These are phyloP conservation scores for Nasonia vitripennis DNA, from an alignment of 1,140 invertebrate species.

Conservation along the genomic window DNA sequence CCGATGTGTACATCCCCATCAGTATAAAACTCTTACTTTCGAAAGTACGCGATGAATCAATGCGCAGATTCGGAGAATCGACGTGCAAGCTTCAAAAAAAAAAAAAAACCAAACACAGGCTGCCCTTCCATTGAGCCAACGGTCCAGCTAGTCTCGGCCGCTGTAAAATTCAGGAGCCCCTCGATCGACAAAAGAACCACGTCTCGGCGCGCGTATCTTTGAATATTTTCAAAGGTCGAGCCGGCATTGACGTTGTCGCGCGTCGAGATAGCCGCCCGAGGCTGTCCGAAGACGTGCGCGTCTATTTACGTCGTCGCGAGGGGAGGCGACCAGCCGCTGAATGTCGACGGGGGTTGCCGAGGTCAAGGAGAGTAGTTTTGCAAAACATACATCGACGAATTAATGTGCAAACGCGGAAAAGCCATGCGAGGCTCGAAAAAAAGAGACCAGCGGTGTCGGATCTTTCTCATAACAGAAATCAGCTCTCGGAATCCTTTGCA, in stretches of 20 bases:
- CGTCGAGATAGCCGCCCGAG: neutral
- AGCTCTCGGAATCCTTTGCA: neutral
- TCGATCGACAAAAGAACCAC: neutral
- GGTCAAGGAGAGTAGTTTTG: conserved; percentile 41
- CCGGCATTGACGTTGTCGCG: conserved; percentile 48
- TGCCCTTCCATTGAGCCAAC: too few relatives aligned
- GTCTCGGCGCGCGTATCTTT: neutral
- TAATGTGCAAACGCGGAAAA: neutral
- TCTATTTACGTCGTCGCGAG: conserved; percentile 36
- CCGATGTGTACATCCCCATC: neutral
- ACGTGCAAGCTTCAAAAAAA: neutral
- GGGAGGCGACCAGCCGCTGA: neutral
- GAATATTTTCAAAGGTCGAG: conserved; percentile 31
- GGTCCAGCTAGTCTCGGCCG: neutral
- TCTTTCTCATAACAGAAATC: neutral
- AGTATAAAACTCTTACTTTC: too few relatives aligned
- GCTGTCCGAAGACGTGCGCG: neutral
- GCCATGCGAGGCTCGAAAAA: neutral
- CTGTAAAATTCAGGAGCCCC: neutral
- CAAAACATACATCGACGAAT: neutral
- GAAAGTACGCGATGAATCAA: neutral
- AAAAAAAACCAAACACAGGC: neutral
- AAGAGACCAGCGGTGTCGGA: neutral
- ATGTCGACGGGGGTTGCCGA: conserved; percentile 43
- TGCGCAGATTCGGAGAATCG: neutral